These are phyloP conservation scores for Uropetala carovei DNA, from an alignment of 2,888 invertebrate species.

Conservation along the genomic window DNA sequence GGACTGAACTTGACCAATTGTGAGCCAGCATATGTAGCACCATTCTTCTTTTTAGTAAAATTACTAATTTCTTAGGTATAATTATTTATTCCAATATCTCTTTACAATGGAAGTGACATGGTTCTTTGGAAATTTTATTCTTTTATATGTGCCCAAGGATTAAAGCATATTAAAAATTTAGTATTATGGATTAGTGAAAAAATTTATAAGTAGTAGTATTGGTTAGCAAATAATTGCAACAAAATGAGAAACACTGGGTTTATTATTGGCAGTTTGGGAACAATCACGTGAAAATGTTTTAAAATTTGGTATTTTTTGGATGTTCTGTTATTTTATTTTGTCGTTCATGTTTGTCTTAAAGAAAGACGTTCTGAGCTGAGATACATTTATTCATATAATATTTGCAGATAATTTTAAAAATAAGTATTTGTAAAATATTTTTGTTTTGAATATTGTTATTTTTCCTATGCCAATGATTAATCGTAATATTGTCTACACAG, in stretches of 20 bases:
- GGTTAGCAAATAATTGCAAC: not conserved
- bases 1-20: conserved; percentile 31
- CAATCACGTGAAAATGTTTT: conserved; percentile 34
- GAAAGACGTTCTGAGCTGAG: not conserved
- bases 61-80: conserved; percentile 35
- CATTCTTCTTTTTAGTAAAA: conserved; percentile 40
- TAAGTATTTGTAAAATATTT: not conserved
- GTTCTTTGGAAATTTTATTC: conserved; percentile 37
- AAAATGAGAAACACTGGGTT: conserved; percentile 35
- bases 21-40: conserved; percentile 25
- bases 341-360: not conserved
- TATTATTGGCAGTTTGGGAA: conserved; percentile 26
- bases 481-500: not conserved
- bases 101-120: conserved; percentile 14
- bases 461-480: not conserved
- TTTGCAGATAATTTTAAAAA: not conserved
- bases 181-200: conserved; percentile 31
- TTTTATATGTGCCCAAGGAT: conserved; percentile 26
- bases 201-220: conserved; percentile 16
- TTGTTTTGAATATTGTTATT: not conserved
- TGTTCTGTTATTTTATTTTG: conserved; percentile 37
- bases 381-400: not conserved
- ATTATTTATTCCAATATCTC: conserved; percentile 57
- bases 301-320: not conserved
- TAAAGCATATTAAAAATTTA: conserved; percentile 9